These are phyloP conservation scores for Rhinoderma darwinii DNA, from an alignment of 2,113 vertebrate species.

Conservation along the genomic window DNA sequence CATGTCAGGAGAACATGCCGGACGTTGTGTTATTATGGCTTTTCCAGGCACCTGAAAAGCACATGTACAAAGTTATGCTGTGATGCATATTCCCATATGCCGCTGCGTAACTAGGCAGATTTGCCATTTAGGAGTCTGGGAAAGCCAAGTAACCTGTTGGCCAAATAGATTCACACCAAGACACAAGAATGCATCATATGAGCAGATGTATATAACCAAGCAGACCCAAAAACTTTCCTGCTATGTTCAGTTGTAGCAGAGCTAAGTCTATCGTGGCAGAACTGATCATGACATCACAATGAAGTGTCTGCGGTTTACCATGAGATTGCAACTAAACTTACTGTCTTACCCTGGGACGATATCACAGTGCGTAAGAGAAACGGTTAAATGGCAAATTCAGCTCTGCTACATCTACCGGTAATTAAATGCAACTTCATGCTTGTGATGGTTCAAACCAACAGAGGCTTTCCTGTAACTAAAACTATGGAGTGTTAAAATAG, in stretches of 20 bases:
- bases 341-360: too few relatives aligned
- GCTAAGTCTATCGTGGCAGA: not conserved
- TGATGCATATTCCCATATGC: not conserved
- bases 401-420: not conserved
- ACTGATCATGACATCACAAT: not conserved
- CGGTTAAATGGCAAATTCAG: not conserved
- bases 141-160: too few relatives aligned
- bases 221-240: not conserved
- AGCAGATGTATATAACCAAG: not conserved
- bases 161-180: fast-evolving
- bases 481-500: not conserved
- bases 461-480: too few relatives aligned
- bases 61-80: too few relatives aligned
- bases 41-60: too few relatives aligned
- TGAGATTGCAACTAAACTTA: not conserved
- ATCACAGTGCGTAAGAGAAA: not conserved
- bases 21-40: too few relatives aligned
- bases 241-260: not conserved
- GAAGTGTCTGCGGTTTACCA: too few relatives aligned
- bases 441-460: not conserved
- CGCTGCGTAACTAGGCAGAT: too few relatives aligned
- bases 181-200: not conserved
- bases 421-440: not conserved
- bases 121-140: too few relatives aligned
- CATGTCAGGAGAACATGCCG: too few relatives aligned